Evolutionary conservation across 2,113 vertebrate species (phyloP).

Genomic region (Casuarius casuarius): DNA sequence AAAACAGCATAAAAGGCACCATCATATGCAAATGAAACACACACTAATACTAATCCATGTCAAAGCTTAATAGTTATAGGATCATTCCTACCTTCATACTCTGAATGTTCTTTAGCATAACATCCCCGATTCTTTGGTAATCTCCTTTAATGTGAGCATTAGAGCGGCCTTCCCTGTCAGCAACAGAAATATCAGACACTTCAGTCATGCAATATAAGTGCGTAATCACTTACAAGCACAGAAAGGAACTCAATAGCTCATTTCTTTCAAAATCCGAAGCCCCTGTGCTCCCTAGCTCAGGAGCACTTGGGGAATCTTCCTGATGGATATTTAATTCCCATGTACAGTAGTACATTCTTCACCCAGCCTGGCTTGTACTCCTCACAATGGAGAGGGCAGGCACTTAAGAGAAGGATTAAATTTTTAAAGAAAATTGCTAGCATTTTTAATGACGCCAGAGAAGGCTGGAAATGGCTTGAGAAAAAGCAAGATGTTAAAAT

Average conservation of each 20-base stretch:
- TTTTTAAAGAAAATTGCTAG: background rate
- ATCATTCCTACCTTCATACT: constrained; percentile 87
- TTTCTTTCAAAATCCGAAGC: background rate
- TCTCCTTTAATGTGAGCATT: constrained; percentile 95
- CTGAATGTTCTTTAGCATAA: constrained; percentile 94
- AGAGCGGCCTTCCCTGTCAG: constrained; percentile 92
- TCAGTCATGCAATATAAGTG: constrained; percentile 23
- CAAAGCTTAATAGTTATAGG: constrained; percentile 1
- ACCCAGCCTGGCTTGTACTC: background rate
- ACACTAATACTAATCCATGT: background rate
- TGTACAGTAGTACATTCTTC: background rate
- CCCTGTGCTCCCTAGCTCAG: fast-evolving
- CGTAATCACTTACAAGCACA: background rate
- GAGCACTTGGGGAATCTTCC: background rate
- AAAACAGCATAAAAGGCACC: background rate
- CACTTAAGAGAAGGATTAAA: background rate
- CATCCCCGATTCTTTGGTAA: constrained; percentile 94
- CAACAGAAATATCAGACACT: constrained; percentile 38
- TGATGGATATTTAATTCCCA: background rate
- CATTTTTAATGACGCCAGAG: background rate
- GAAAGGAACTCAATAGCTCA: background rate
- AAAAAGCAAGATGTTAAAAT: background rate
- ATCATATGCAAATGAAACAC: background rate
- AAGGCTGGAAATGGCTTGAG: background rate
- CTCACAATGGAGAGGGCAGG: background rate